Conservation (phyloP, 2,113 vertebrate species). For the Cololabis saira region DNA sequence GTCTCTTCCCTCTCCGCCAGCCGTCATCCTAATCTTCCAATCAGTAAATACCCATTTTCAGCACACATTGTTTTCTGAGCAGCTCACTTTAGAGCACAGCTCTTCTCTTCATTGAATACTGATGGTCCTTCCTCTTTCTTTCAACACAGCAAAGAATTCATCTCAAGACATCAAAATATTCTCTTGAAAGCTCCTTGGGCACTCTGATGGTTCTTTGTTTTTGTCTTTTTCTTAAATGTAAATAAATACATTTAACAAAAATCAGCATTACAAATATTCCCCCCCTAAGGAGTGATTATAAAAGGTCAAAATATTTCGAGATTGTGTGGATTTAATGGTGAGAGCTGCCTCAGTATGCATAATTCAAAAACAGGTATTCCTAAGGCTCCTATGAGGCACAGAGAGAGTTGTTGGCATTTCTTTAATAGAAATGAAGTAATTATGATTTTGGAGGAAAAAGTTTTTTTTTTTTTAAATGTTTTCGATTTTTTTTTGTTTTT, state of each 20-base stretch:
- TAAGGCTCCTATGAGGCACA: not conserved
- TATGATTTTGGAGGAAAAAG: too few relatives aligned
- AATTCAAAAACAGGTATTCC: not conserved
- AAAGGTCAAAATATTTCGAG: not conserved
- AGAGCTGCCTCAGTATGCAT: too few relatives aligned
- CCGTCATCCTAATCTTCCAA: slow-evolving; percentile 74
- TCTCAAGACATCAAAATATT: slow-evolving; percentile 30
- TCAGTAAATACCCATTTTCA: slow-evolving; percentile 74
- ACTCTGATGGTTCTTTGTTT: not conserved
- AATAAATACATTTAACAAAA: slow-evolving; percentile 15
- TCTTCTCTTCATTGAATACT: slow-evolving; percentile 39
- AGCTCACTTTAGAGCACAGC: slow-evolving; percentile 26
- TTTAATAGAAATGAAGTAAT: too few relatives aligned
- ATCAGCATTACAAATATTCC: slow-evolving; percentile 21
- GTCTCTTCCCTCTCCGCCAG: slow-evolving; percentile 55
- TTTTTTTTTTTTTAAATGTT: too few relatives aligned
- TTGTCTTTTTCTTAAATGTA: slow-evolving; percentile 3
- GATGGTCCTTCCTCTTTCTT: slow-evolving; percentile 39
- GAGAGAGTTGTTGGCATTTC: not conserved
- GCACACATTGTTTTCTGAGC: slow-evolving; percentile 45
- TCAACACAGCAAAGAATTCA: slow-evolving; percentile 9
- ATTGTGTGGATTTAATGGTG: too few relatives aligned
- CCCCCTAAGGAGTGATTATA: not conserved
- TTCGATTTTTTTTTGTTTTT: too few relatives aligned
- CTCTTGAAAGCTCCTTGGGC: slow-evolving; percentile 13